Base-by-base conservation (phyloP, 2,797 vertebrate genomes). In the Anisognathus igniventris region DNA sequence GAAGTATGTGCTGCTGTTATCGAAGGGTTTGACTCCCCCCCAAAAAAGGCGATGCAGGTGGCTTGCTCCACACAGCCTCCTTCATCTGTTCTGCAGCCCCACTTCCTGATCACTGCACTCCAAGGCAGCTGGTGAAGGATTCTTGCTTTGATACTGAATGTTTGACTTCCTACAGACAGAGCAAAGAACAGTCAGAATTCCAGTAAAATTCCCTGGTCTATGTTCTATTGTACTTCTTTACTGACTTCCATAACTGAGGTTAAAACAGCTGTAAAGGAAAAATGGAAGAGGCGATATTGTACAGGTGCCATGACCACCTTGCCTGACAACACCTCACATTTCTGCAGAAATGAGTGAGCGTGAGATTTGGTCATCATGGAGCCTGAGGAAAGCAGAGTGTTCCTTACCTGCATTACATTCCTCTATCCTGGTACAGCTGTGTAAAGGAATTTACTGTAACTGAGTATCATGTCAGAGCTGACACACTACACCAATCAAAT, bases 401-500 rank as follows among this genome's bases (percentile, higher is more conserved):
- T 86, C 86, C 68, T 75, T 61, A 85, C 65, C 65, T 83, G 76
- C 40, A 27, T 89, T 75, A 75, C 65, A 42, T 90, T 93, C 90
- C 92, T 94, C 72, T 66, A 40, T 61, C 50, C 81, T 80, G 42
- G 57, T 79, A 87, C 71, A 88, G 74, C 84, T 42, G 57, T 67
- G 71, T 44, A 64, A 92, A 92, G 88, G 91, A 83, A 67, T 77
- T 90, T 58, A 80, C 81, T 86, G 78, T 90, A 80, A 74, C 65
- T 8, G 40, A 93, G 65, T 50, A 83, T 75, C 71, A 93, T 22
- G 44, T 57, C 86, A 74, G 92, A 95, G 93, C 84, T 94, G 93
- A 95, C 66, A 73, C 75, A 82, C 90, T 81, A 95, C 95, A 91
- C 92, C 86, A 90, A 78, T 83, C 82, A 70, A 91, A 67, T 81